Evolutionary conservation across 53 echinoderm and acorn worm genomes (phyloP).

Genomic region (Temnopleurus reevesii): DNA sequence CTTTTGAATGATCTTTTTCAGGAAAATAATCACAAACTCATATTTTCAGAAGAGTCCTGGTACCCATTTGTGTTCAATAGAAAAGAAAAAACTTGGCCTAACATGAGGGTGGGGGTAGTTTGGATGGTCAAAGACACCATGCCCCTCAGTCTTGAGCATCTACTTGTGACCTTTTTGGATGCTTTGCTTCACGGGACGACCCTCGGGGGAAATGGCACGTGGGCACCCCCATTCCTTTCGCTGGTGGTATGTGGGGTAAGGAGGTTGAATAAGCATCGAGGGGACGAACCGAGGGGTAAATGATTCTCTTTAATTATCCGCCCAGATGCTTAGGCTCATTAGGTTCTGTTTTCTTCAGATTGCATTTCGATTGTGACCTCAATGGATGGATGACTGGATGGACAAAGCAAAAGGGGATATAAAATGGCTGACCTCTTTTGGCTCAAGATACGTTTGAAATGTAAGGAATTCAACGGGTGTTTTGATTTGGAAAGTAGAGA

Average conservation of each 20-base stretch:
- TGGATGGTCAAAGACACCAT: neutral
- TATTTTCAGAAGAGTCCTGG: too few relatives aligned
- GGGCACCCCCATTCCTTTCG: neutral
- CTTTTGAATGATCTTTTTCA: neutral
- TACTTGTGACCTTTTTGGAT: neutral
- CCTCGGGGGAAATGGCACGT: neutral
- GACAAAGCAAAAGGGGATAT: neutral
- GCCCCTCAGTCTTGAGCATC: neutral
- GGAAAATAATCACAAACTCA: too few relatives aligned
- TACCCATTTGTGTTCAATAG: slow-evolving; percentile 15
- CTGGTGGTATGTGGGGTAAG: slow-evolving; percentile 26
- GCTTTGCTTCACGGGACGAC: neutral
- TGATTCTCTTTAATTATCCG: slow-evolving; percentile 35
- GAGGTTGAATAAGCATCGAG: slow-evolving; percentile 46
- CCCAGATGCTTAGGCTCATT: slow-evolving; percentile 44
- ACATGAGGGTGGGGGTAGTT: neutral
- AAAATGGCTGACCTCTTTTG: slow-evolving; percentile 3
- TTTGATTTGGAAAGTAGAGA: slow-evolving; percentile 19
- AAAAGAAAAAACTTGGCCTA: neutral
- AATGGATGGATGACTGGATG: neutral
- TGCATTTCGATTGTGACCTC: slow-evolving; percentile 12
- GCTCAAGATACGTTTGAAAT: neutral
- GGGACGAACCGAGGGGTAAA: neutral
- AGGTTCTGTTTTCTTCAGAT: slow-evolving; percentile 50
- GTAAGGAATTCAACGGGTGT: neutral